Conservation (phyloP, 2,888 invertebrate genomes). For the Dugesia japonica region DNA sequence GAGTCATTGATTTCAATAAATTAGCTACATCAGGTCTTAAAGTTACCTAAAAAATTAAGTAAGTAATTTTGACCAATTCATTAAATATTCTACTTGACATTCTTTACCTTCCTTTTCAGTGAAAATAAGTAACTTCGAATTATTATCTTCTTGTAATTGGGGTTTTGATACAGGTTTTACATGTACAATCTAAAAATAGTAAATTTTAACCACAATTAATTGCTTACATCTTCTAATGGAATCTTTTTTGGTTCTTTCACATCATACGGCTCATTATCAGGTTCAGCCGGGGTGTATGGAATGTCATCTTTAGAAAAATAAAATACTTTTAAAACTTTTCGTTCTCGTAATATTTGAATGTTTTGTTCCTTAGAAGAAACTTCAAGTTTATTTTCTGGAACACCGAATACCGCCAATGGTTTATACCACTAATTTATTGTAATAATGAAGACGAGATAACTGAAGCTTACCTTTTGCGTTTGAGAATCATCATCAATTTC, state of each 20-base stretch:
- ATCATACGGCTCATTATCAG: conserved; percentile 64
- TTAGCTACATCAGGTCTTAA: not conserved
- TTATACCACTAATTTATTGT: conserved; percentile 28
- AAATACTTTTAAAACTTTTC: conserved; percentile 56
- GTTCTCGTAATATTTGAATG: conserved; percentile 70
- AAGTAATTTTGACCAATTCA: too few relatives aligned
- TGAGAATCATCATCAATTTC: not conserved
- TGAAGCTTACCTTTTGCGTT: not conserved
- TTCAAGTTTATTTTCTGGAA: conserved; percentile 29
- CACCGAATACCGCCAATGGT: not conserved
- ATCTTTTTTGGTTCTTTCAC: conserved; percentile 65
- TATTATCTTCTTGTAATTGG: not conserved
- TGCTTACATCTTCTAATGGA: conserved; percentile 63
- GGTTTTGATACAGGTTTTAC: not conserved
- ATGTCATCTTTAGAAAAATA: conserved; percentile 43
- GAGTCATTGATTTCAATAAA: conserved; percentile 10
- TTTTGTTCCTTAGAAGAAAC: conserved; percentile 57
- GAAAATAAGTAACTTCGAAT: not conserved
- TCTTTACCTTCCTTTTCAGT: conserved; percentile 12
- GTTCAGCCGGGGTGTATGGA: conserved; percentile 56
- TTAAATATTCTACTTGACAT: too few relatives aligned
- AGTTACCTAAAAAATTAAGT: too few relatives aligned
- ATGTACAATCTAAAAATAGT: not conserved
- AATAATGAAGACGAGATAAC: not conserved
- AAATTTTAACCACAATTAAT: not conserved